These are phyloP conservation scores for Diadophis punctatus DNA, from an alignment of 2,113 vertebrate genomes.

Conservation along the genomic window DNA sequence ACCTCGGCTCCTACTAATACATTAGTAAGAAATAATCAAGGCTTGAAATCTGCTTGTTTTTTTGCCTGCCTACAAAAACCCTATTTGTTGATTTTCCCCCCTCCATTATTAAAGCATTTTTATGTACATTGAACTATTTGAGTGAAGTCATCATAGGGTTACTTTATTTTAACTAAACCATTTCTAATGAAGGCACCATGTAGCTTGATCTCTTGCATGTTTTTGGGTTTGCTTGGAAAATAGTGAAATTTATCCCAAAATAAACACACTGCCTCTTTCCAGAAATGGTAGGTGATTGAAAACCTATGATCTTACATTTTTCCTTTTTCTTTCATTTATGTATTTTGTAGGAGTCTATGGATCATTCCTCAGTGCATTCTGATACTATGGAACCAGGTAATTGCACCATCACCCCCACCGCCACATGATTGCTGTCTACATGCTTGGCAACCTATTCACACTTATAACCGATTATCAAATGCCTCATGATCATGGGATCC, in stretches of 20 bases:
- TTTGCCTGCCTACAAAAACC: neutral
- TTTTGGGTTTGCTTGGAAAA: neutral
- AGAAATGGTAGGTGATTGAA: neutral
- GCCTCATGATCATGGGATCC: neutral
- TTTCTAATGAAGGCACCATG: neutral
- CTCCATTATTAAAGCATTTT: neutral
- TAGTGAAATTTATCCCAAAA: neutral
- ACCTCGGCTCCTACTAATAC: too few relatives aligned
- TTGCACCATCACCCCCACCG: neutral
- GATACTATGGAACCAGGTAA: constrained; percentile 86
- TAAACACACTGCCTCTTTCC: neutral
- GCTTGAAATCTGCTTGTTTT: neutral
- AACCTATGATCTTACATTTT: constrained; percentile 16
- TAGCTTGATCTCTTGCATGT: neutral
- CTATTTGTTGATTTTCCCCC: neutral
- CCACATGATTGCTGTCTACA: neutral
- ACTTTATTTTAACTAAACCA: neutral
- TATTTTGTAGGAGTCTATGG: constrained; percentile 81
- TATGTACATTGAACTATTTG: neutral
- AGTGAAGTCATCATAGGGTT: neutral
- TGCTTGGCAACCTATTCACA: neutral
- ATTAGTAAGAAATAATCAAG: neutral
- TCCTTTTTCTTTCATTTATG: neutral
- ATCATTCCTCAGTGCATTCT: constrained; percentile 71
- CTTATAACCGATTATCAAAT: neutral